Base-by-base conservation (phyloP, 2,888 invertebrate genomes). In the Apocheima hispidaria region DNA sequence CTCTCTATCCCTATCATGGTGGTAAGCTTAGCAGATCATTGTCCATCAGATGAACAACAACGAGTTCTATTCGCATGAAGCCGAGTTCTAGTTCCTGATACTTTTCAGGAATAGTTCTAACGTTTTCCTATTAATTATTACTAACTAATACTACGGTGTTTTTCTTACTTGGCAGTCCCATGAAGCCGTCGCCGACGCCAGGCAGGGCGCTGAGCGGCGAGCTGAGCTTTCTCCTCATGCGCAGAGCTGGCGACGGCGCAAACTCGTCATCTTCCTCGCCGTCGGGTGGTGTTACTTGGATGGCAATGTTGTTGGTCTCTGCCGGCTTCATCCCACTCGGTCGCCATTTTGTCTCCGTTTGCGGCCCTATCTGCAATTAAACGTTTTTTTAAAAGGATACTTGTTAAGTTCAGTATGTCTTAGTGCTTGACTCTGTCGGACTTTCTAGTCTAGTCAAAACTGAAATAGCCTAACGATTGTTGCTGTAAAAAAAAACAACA, bases 251-350 rank as follows among this genome's bases (percentile, higher is more conserved):
- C 30, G 82, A 75, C 26, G 86, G 84, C 48, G 86, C 82, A 50
- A 87, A 84, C 65, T 88, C 88, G 70, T 88, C 89, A 75, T 91
- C 90, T 82, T 88, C 88, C 72, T 87, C 86, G 70, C 84, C 87
- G 78, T 91, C 91, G 66, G 92, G 90, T 74, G 92, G 88, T 76
- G 88, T 92, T 79, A 92, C 90, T 73, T 87, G 90, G 77, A 92
- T 92, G 59, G 88, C 84, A 72, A 92, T 88, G 77, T 85, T 88
- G 81, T 79, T 85, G 75, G 71, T 78, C 61, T 79, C 82, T 76
- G 66, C 80, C 54, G 61, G 74, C 72, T 77, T 79, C 64, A 73
- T 70, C 58, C 82, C 81, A 69, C 73, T 73, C 68, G 78, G 70
- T 76, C 82, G 82, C 89, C 91, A 92, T 91, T 74, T 75, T 53